Evolutionary conservation across 2,113 vertebrate genomes (phyloP).

Genomic region (Leucoraja erinaceus): DNA sequence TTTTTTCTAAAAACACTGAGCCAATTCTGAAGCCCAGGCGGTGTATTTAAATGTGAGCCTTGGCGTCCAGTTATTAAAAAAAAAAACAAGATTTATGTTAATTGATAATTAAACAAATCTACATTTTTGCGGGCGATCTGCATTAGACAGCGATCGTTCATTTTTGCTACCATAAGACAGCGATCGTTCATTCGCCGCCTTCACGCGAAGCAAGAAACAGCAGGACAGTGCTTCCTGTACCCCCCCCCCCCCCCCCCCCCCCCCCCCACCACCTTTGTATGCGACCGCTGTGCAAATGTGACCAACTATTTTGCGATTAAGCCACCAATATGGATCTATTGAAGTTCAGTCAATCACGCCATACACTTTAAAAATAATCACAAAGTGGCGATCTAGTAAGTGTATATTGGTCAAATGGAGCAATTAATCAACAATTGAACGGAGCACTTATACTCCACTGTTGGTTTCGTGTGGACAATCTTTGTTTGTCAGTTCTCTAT

Average conservation of each 20-base stretch:
- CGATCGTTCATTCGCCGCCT: not conserved
- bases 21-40: not conserved
- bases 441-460: not conserved
- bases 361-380: not conserved
- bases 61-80: not conserved
- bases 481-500: not conserved
- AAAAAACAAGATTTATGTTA: not conserved
- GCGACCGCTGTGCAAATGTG: not conserved
- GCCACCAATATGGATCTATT: not conserved
- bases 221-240: too few species aligned
- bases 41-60: not conserved
- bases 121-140: not conserved
- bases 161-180: not conserved
- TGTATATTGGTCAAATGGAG: not conserved
- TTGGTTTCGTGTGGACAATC: not conserved
- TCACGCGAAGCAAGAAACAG: not conserved
- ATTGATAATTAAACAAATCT: not conserved
- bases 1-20: not conserved
- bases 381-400: not conserved
- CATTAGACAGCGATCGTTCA: not conserved
- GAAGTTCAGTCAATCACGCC: not conserved
- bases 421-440: not conserved
- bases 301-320: not conserved
- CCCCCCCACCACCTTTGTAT: not conserved
- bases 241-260: not conserved